Evolutionary conservation across 2,113 vertebrate genomes (phyloP).

Genomic region (Rostratula benghalensis): DNA sequence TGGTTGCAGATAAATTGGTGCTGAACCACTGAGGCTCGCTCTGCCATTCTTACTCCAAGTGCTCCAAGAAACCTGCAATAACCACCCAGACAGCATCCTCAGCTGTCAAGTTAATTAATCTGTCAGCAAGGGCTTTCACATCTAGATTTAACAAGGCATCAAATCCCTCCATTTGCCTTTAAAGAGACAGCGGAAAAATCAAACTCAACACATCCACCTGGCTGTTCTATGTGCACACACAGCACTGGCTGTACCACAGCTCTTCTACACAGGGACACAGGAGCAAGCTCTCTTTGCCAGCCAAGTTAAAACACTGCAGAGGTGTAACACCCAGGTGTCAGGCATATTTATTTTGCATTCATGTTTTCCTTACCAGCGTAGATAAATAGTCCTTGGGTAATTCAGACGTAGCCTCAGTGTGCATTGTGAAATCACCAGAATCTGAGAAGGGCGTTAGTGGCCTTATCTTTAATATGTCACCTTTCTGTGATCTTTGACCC

Average conservation of each 20-base stretch:
- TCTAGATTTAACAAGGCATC: background rate
- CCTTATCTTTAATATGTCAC: conserved; percentile 77
- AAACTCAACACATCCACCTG: background rate
- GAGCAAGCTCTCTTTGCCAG: background rate
- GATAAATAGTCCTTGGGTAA: conserved; percentile 87
- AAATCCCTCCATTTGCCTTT: background rate
- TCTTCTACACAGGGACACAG: background rate
- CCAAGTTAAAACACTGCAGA: background rate
- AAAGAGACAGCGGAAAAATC: background rate
- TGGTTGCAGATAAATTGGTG: background rate
- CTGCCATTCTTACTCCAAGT: background rate
- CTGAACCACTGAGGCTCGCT: background rate
- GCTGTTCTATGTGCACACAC: background rate
- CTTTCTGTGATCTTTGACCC: conserved; percentile 86
- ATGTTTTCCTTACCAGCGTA: conserved; percentile 83
- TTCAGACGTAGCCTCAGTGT: conserved; percentile 44
- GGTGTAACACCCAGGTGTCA: background rate
- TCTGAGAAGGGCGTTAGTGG: conserved; percentile 95
- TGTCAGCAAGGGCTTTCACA: background rate
- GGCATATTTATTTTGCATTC: background rate
- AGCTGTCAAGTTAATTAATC: background rate
- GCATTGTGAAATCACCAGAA: conserved; percentile 87
- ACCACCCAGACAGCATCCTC: background rate
- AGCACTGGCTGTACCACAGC: background rate
- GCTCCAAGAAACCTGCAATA: background rate